Evolutionary conservation across 2,113 vertebrate genomes (phyloP), one percentile per base, ranked within the genome.

Genomic region (Leptodactylus fuscus): DNA sequence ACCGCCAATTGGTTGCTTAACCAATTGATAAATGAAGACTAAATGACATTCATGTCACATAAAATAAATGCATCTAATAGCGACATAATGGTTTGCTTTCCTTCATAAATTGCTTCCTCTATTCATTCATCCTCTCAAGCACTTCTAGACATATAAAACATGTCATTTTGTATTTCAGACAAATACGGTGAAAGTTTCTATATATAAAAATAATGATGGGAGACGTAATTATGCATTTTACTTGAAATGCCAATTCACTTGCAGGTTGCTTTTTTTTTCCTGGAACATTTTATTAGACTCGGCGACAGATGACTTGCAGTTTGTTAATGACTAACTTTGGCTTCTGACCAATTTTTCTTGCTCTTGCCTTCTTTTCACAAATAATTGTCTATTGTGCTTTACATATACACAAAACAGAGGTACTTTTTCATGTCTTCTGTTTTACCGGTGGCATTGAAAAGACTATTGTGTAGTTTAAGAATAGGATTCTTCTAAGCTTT

Each of bases 241-340:
- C 38, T 58, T 75, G 53, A 62, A 60, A 75, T 75, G 58, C 27
- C 24, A 77, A 76, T 62, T 77, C 36, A 74, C 70, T 44, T 83
- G 49, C 58, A 51, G 36, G 65, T 58, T n/a, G n/a, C n/a, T n/a
- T 73, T 2, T 41, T 58, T 83, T 83, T 46, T 51, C 12, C 32
- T n/a, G 51, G 48, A 53, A 55, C 13, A 58, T 82, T 41, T 65
- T 62, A 74, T 58, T 46, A 62, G 16, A 60, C 62, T 76, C 18
- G 67, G 29, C 29, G 44, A 34, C 10, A 53, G 27, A 85, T 51
- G 29, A 78, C 58, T 77, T 77, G 58, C 44, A 75, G 70, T 55
- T 83, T 75, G 81, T 62, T 83, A 83, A 76, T 76, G 48, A 65
- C 82, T 18, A 78, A 77, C 7, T 85, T 69, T 85, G 82, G 74